These are phyloP conservation scores for Yasuhikotakia modesta DNA, from an alignment of 2,797 vertebrate genomes.

Conservation along the genomic window DNA sequence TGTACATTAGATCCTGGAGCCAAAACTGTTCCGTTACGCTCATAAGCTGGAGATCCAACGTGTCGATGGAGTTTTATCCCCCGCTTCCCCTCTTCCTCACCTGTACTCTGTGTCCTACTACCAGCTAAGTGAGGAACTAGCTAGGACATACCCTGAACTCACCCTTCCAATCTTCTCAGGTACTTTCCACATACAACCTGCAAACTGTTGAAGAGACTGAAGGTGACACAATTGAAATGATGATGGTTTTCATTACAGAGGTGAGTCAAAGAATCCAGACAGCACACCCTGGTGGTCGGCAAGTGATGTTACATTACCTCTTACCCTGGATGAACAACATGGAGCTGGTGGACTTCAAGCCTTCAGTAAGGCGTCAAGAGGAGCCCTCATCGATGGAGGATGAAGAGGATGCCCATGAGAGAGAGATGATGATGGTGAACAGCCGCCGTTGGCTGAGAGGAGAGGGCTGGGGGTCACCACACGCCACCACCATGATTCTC, in stretches of 20 bases:
- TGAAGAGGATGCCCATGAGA: slow-evolving; percentile 81
- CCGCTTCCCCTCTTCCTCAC: slow-evolving; percentile 91
- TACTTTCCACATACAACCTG: slow-evolving; percentile 56
- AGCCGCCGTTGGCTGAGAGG: slow-evolving; percentile 94
- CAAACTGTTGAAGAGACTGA: background rate
- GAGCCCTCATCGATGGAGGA: slow-evolving; percentile 78
- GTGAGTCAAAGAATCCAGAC: slow-evolving; percentile 98
- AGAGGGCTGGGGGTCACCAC: slow-evolving; percentile 97
- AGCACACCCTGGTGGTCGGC: slow-evolving; percentile 92
- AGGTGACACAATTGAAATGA: background rate
- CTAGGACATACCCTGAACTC: slow-evolving; percentile 94
- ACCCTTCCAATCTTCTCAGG: slow-evolving; percentile 98
- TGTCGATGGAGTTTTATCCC: slow-evolving; percentile 88
- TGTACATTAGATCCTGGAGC: slow-evolving; percentile 88
- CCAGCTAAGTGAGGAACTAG: slow-evolving; percentile 95
- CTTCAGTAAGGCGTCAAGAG: slow-evolving; percentile 79
- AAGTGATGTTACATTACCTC: slow-evolving; percentile 98
- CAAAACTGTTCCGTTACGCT: slow-evolving; percentile 98
- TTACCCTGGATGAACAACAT: slow-evolving; percentile 99
- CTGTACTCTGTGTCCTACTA: slow-evolving; percentile 97
- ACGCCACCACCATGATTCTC: slow-evolving; percentile 95
- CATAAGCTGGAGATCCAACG: slow-evolving; percentile 97
- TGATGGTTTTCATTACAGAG: slow-evolving; percentile 76
- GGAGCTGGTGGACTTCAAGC: slow-evolving; percentile 93
- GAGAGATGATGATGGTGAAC: slow-evolving; percentile 92